Percentiles rank a stretch among this genome's conserved stretches.
Conservation (phyloP, 1,140 invertebrate species). For the Sarcophaga bullata region DNA sequence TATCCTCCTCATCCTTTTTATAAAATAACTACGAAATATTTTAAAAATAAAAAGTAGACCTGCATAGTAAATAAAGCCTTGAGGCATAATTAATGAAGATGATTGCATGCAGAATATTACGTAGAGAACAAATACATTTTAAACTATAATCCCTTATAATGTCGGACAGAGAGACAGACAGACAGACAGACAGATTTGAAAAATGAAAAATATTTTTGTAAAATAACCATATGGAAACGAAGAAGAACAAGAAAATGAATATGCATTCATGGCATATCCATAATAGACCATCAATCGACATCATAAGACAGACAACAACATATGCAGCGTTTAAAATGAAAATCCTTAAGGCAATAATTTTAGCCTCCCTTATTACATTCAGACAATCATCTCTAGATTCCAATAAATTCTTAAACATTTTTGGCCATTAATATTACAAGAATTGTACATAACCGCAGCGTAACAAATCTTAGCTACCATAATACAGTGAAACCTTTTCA, state of each 20-base stretch:
- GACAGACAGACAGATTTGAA: background rate
- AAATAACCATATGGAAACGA: too few species aligned
- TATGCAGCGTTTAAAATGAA: background rate
- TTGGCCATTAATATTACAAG: too few species aligned
- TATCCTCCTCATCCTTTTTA: background rate
- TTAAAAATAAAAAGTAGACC: too few species aligned
- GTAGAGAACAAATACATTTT: background rate
- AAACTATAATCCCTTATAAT: background rate
- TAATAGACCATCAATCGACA: background rate
- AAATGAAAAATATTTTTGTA: background rate
- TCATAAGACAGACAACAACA: background rate
- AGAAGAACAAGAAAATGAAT: too few species aligned
- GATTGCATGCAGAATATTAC: background rate
- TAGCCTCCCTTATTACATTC: background rate
- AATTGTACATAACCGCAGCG: too few species aligned
- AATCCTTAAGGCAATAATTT: conserved; percentile 18
- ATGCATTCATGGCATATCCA: background rate
- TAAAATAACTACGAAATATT: background rate
- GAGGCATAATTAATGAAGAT: background rate
- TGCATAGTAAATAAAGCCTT: background rate
- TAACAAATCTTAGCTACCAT: too few species aligned
- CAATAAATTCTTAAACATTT: too few species aligned
- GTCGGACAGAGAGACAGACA: background rate
- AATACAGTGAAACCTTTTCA: too few species aligned
- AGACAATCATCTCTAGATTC: background rate